These are phyloP conservation scores for Drosophila obscura DNA, from an alignment of 1,140 invertebrate genomes.

Conservation along the genomic window DNA sequence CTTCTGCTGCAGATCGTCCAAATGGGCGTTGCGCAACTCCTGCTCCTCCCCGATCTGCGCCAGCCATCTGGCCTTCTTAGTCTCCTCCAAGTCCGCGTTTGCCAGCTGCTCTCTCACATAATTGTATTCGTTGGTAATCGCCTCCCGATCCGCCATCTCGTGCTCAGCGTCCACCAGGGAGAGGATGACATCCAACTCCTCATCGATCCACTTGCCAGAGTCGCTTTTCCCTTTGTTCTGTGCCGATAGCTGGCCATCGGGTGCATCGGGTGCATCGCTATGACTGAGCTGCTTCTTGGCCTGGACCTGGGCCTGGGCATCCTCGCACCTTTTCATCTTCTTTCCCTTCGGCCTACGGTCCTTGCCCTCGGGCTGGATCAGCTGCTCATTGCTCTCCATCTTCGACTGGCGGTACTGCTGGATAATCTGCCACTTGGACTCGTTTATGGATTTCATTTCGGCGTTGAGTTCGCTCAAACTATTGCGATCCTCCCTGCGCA, in stretches of 20 bases:
- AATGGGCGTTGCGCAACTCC: slow-evolving; percentile 90
- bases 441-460: slow-evolving; percentile 92
- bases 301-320: slow-evolving; percentile 90
- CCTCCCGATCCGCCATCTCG: slow-evolving; percentile 89
- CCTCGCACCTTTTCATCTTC: slow-evolving; percentile 89
- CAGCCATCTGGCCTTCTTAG: no score
- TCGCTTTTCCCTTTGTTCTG: slow-evolving; percentile 83
- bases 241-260: slow-evolving; percentile 86
- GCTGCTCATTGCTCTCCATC: slow-evolving; percentile 90
- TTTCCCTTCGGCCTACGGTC: slow-evolving; percentile 89
- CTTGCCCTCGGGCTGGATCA: slow-evolving; percentile 90
- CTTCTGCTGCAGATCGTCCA: slow-evolving; percentile 93
- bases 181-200: slow-evolving; percentile 90
- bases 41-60: slow-evolving; percentile 87
- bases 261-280: slow-evolving; percentile 86
- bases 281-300: slow-evolving; percentile 87
- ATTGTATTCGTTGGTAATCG: slow-evolving; percentile 85
- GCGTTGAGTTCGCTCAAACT: slow-evolving; percentile 89
- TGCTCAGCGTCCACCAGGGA: slow-evolving; percentile 90
- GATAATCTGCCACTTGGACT: slow-evolving; percentile 92
- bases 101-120: slow-evolving; percentile 70
- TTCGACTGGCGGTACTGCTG: slow-evolving; percentile 93
- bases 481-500: slow-evolving; percentile 92
- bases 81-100: no score
- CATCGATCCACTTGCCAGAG: slow-evolving; percentile 84